phyloP scores from a whole-genome alignment of 1,140 invertebrate genomes.

The Zelostemma sp. region DNA sequence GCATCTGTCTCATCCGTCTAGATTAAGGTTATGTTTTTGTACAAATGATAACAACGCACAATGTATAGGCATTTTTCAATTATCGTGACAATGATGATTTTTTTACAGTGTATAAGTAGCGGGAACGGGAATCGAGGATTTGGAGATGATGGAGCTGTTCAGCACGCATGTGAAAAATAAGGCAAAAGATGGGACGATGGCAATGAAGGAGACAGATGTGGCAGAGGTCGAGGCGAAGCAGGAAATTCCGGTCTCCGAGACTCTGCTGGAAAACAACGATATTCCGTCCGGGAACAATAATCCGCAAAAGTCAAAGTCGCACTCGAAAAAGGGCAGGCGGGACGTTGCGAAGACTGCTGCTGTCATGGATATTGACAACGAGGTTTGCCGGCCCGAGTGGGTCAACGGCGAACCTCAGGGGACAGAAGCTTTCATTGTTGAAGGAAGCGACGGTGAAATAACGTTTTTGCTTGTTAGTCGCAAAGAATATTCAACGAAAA shows the following conservation, averaged over 20 bases:
- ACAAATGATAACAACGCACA: neutral
- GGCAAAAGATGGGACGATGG: slow-evolving; percentile 50
- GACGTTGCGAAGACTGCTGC: slow-evolving; percentile 39
- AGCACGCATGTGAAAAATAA: slow-evolving; percentile 62
- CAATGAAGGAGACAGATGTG: slow-evolving; percentile 8
- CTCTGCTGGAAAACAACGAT: slow-evolving; percentile 6
- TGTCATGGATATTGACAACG: slow-evolving; percentile 52
- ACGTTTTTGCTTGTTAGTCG: neutral
- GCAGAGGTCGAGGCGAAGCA: neutral
- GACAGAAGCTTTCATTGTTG: slow-evolving; percentile 61
- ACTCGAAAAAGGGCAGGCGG: slow-evolving; percentile 52
- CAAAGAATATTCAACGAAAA: too few relatives aligned
- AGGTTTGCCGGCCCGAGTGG: slow-evolving; percentile 62
- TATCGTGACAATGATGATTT: too few relatives aligned
- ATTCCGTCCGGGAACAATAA: slow-evolving; percentile 20
- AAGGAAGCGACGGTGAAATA: slow-evolving; percentile 60
- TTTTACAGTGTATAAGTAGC: too few relatives aligned
- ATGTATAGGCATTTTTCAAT: too few relatives aligned
- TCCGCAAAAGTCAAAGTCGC: slow-evolving; percentile 38
- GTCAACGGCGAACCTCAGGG: slow-evolving; percentile 63
- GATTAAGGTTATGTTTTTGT: slow-evolving; percentile 60
- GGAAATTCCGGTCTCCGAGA: neutral
- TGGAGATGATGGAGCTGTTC: slow-evolving; percentile 79
- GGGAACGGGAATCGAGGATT: slow-evolving; percentile 79
- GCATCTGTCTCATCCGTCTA: too few relatives aligned